These are phyloP conservation scores for Cerceris ruficornis DNA, from an alignment of 2,888 invertebrate species.

Conservation along the genomic window DNA sequence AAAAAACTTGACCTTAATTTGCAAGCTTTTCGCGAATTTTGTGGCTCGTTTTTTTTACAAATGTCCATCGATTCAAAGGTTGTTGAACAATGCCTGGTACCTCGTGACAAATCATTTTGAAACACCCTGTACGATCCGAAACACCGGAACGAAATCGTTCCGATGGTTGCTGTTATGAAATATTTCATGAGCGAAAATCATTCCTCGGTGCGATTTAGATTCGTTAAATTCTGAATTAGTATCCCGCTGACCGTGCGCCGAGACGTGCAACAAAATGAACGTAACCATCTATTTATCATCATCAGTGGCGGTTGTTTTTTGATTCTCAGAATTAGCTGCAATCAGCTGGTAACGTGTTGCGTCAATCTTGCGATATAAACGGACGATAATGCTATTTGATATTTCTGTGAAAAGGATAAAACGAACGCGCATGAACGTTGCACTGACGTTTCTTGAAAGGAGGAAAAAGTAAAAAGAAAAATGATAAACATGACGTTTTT, in stretches of 20 bases:
- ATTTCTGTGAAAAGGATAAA: conserved; percentile 27
- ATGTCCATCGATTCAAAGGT: no score
- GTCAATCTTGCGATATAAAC: conserved; percentile 37
- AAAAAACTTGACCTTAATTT: no score
- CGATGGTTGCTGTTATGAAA: no score
- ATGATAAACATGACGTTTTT: neutral
- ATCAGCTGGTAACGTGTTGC: conserved; percentile 35
- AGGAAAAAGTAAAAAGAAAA: neutral
- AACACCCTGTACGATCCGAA: neutral
- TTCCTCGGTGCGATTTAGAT: conserved; percentile 7
- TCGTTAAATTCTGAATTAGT: neutral
- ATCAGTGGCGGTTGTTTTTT: conserved; percentile 9
- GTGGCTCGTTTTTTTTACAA: no score
- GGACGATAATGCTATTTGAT: conserved; percentile 31
- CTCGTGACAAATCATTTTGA: no score
- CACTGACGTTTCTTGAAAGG: neutral
- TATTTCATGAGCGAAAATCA: conserved; percentile 9
- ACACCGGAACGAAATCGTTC: no score
- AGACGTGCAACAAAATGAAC: neutral
- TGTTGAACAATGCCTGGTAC: no score
- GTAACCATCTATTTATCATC: conserved; percentile 30
- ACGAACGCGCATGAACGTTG: neutral
- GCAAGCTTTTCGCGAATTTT: no score
- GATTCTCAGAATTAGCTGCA: conserved; percentile 32
- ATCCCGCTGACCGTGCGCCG: neutral